Base-by-base conservation (phyloP, 2,888 invertebrate species). In the Drosophila phalerata region DNA sequence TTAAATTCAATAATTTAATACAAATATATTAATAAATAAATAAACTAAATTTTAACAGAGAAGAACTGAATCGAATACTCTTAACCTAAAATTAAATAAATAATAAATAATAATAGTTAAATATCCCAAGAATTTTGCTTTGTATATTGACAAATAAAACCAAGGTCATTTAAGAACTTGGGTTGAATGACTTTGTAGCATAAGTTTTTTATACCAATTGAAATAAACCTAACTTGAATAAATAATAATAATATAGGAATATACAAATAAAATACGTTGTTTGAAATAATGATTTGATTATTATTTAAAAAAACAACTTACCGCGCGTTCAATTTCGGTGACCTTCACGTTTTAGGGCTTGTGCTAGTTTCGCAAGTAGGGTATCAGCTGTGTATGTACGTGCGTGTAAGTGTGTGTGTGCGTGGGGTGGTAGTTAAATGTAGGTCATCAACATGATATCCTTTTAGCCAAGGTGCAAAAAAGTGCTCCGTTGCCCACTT, bases 391-490 rank as follows among this genome's bases (percentile, higher is more conserved):
- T 38, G 34, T 13, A 15, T 55, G 22, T 30, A 11, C 42, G n/a
- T 34, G 51, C 22, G 38, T 28, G 37, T 37, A n/a, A n/a, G 6
- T 37, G 37, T 37, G 28, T 37, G 28, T 48, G 32, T 34, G 42
- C 48, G 42, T 30, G 65, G 64, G 62, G 67, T 52, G 74, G 71
- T 81, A 53, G 61, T 63, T 68, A 40, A 66, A 82, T 79, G 79
- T 87, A 85, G 82, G 82, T 82, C 82, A 82, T 69, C 79, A 64
- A 66, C 85, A 79, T 69, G 47, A 42, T 73, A 78, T 83, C 74
- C 69, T 77, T 64, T 77, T 64, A 62, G 49, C 63, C 63, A 55
- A 49, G 52, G 63, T 70, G 69, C 77, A 63, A 63, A 51, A 56
- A 42, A 56, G 22, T n/a, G 47, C 60, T 69, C 38, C 45, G 38